A percentile compares a stretch with the other conserved stretches of the same genome.
phyloP scores from a whole-genome alignment of 2,113 vertebrate species.

The Tetrax tetrax region DNA sequence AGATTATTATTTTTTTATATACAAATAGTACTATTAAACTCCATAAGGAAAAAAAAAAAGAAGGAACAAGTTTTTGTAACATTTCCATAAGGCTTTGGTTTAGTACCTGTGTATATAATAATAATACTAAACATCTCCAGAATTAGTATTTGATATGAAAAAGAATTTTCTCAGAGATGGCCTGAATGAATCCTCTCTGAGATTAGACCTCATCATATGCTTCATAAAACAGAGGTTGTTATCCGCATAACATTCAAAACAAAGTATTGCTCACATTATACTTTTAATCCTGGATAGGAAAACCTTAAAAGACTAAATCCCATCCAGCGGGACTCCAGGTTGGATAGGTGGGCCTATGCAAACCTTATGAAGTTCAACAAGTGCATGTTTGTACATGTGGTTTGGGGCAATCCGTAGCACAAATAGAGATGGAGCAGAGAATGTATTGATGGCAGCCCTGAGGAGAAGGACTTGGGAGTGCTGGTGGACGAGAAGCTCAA shows the following conservation, averaged over 20 bases:
- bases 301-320: slow-evolving; percentile 10
- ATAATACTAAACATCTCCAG: background rate
- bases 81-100: background rate
- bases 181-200: slow-evolving; percentile 11
- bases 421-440: too few relatives aligned
- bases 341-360: too few relatives aligned
- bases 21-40: background rate
- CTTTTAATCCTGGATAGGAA: slow-evolving; percentile 29
- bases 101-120: background rate
- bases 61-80: background rate
- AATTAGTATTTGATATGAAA: slow-evolving; percentile 10
- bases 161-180: background rate
- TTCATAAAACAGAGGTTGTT: slow-evolving; percentile 8
- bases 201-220: slow-evolving; percentile 5
- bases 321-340: too few relatives aligned
- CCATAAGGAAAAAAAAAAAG: background rate
- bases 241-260: slow-evolving; percentile 38
- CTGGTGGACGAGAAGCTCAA: too few relatives aligned
- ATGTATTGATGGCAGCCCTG: too few relatives aligned
- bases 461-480: too few relatives aligned
- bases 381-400: too few relatives aligned
- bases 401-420: too few relatives aligned
- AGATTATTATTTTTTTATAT: background rate
- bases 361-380: too few relatives aligned
- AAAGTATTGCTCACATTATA: slow-evolving; percentile 35